A percentile compares a stretch with the other conserved stretches of the same genome.
These are phyloP conservation scores for Coreoperca whiteheadi DNA, from an alignment of 2,113 vertebrate genomes.

Conservation along the genomic window DNA sequence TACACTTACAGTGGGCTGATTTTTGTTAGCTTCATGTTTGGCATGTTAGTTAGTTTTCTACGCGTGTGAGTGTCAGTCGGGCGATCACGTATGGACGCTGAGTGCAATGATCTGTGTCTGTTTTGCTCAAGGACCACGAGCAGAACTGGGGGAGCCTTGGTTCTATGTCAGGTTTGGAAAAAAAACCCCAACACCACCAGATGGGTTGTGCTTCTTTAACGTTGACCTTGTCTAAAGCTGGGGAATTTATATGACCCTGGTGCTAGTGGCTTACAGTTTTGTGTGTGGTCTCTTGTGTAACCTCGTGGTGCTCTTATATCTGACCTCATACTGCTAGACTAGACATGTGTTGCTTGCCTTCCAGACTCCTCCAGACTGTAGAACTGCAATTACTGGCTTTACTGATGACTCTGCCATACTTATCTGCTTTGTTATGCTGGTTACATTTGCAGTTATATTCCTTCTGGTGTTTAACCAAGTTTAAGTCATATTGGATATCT, in stretches of 20 bases:
- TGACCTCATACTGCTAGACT: slow-evolving; percentile 31
- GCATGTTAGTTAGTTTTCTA: background rate
- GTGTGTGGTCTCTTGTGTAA: slow-evolving; percentile 44
- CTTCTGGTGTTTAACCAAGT: slow-evolving; percentile 28
- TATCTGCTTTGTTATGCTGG: slow-evolving; percentile 32
- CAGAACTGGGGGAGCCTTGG: slow-evolving; percentile 68
- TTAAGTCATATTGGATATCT: background rate
- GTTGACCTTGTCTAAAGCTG: slow-evolving; percentile 48
- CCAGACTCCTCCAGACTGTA: slow-evolving; percentile 3
- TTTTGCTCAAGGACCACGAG: slow-evolving; percentile 82
- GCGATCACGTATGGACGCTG: slow-evolving; percentile 35
- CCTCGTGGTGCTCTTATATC: slow-evolving; percentile 31
- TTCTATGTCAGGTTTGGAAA: slow-evolving; percentile 77
- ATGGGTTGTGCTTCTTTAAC: slow-evolving; percentile 74
- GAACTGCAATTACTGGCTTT: slow-evolving; percentile 34
- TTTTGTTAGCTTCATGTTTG: background rate
- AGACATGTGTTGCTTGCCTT: slow-evolving; percentile 43
- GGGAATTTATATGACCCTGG: slow-evolving; percentile 30
- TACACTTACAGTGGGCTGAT: background rate
- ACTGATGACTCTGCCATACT: slow-evolving; percentile 17
- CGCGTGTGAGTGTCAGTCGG: slow-evolving; percentile 22
- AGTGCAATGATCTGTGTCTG: slow-evolving; percentile 74
- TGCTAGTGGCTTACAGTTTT: slow-evolving; percentile 37
- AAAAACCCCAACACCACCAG: slow-evolving; percentile 70
- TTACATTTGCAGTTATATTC: slow-evolving; percentile 18